These are phyloP conservation scores for Channa striata DNA, from an alignment of 2,797 vertebrate genomes.

Conservation along the genomic window DNA sequence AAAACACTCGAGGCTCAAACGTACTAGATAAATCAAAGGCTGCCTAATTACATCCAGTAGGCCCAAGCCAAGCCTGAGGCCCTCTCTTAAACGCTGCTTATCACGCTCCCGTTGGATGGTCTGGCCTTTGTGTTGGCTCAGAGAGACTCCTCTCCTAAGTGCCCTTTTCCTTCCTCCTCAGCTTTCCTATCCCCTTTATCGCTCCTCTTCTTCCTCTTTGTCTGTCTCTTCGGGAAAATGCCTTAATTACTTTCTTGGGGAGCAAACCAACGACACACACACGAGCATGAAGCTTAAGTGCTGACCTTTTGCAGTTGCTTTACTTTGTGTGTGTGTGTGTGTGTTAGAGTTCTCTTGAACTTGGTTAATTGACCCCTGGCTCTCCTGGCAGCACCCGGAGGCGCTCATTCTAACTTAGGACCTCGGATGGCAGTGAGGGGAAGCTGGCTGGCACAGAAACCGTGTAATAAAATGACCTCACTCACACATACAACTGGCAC, in stretches of 20 bases:
- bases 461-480: conserved; percentile 60
- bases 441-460: conserved; percentile 46
- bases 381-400: conserved; percentile 53
- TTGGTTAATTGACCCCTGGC: conserved; percentile 39
- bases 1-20: conserved; percentile 33
- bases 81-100: conserved; percentile 29
- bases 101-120: conserved; percentile 9
- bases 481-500: conserved; percentile 44
- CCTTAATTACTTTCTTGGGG: conserved; percentile 60
- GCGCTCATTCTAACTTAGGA: conserved; percentile 59
- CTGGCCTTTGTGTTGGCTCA: conserved; percentile 34
- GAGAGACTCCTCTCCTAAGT: not conserved
- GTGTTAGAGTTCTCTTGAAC: conserved; percentile 30
- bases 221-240: conserved; percentile 28
- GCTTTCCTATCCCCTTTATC: conserved; percentile 18
- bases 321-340: conserved; percentile 13
- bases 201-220: conserved; percentile 5
- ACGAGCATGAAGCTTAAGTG: conserved; percentile 1
- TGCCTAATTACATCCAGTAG: conserved; percentile 45
- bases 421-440: conserved; percentile 37
- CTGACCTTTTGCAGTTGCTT: conserved; percentile 7
- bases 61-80: conserved; percentile 11
- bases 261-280: conserved; percentile 19
- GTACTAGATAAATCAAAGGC: conserved; percentile 38
- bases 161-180: conserved; percentile 4